These are phyloP conservation scores for Rutpela maculata DNA, from an alignment of 2,888 invertebrate species.

Conservation along the genomic window DNA sequence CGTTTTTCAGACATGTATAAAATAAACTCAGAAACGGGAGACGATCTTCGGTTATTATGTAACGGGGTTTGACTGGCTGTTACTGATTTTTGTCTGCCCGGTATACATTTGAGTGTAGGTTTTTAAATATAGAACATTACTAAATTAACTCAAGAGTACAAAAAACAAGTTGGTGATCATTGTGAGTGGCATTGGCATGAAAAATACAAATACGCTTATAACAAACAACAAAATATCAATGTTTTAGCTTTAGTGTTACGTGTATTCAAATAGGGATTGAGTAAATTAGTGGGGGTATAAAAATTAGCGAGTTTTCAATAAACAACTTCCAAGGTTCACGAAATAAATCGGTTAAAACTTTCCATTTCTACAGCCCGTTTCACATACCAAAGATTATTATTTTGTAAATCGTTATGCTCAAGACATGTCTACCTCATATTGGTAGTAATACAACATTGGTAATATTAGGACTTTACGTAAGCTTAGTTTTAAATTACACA, in stretches of 20 bases:
- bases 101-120: slow-evolving; percentile 21
- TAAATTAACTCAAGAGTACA: slow-evolving; percentile 22
- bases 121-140: slow-evolving; percentile 13
- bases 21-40: too few relatives aligned
- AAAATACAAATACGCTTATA: slow-evolving; percentile 39
- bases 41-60: too few relatives aligned
- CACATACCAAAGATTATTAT: slow-evolving; percentile 16
- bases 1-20: too few relatives aligned
- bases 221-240: slow-evolving; percentile 40
- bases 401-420: not conserved
- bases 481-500: not conserved
- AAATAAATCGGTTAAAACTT: not conserved
- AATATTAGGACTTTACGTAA: not conserved
- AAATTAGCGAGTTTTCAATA: not conserved
- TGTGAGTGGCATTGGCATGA: slow-evolving; percentile 36
- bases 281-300: slow-evolving; percentile 27
- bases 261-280: slow-evolving; percentile 20
- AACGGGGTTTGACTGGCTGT: not conserved
- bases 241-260: slow-evolving; percentile 39
- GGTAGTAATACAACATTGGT: not conserved
- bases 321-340: not conserved
- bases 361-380: slow-evolving; percentile 2
- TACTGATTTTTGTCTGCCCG: slow-evolving; percentile 20
- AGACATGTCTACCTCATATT: not conserved
- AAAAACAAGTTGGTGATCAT: slow-evolving; percentile 26